These are phyloP conservation scores for Poicephalus gulielmi DNA, from an alignment of 2,113 vertebrate genomes.

Conservation along the genomic window DNA sequence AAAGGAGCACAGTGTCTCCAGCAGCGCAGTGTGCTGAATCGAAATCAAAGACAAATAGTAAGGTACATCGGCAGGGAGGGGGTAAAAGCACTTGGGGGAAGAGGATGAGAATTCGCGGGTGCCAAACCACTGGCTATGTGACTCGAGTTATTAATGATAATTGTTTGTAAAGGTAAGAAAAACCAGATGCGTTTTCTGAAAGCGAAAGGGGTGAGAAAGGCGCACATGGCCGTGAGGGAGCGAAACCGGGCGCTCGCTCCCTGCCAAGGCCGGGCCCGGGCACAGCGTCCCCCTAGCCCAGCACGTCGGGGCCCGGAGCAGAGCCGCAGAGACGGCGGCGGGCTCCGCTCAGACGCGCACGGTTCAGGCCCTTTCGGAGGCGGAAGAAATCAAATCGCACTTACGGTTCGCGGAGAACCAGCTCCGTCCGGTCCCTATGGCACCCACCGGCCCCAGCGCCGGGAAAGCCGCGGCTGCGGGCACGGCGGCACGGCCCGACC, in stretches of 20 bases:
- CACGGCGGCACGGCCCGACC: not conserved
- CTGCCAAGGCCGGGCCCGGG: not conserved
- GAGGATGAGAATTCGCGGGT: not conserved
- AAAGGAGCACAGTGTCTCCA: not conserved
- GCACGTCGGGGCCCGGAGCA: not conserved
- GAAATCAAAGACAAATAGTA: not conserved
- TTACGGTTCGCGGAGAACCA: slow-evolving; percentile 11
- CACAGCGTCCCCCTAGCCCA: not conserved
- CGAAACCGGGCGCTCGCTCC: not conserved
- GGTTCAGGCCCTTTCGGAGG: not conserved
- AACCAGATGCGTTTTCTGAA: slow-evolving; percentile 15
- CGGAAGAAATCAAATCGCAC: not conserved
- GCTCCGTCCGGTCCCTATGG: not conserved
- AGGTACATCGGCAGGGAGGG: not conserved
- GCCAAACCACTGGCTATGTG: not conserved
- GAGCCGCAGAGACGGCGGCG: not conserved
- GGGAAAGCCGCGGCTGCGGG: not conserved
- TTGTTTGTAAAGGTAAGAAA: not conserved
- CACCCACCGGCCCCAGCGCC: not conserved
- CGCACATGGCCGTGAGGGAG: not conserved
- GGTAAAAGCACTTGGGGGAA: not conserved
- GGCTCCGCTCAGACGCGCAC: not conserved
- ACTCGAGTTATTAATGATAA: not conserved
- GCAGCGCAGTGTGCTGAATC: not conserved
- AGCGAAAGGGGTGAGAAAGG: slow-evolving; percentile 9